A percentile compares a stretch with the other conserved stretches of the same genome.
Evolutionary conservation across 2,797 vertebrate genomes (phyloP).

Genomic region (Xiphorhynchus erythropygius): DNA sequence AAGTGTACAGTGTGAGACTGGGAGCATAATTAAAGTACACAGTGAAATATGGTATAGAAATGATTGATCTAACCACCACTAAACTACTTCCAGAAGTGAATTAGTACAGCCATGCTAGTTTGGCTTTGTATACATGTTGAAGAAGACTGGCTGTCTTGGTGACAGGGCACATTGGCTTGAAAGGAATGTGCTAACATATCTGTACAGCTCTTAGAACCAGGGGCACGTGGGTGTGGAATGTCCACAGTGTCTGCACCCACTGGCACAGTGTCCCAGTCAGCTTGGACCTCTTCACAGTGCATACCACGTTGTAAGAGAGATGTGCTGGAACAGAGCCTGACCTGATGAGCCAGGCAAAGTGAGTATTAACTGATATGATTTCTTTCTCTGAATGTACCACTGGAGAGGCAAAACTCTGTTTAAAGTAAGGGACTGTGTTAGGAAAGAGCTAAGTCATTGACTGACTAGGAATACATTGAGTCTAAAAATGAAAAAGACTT

Average conservation of each 20-base stretch:
- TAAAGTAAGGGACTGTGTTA: neutral
- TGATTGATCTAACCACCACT: neutral
- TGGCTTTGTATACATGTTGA: neutral
- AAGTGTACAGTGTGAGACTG: neutral
- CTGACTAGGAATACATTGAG: neutral
- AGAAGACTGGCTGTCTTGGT: neutral
- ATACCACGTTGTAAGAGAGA: neutral
- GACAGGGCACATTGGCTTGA: neutral
- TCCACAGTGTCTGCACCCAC: neutral
- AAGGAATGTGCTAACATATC: neutral
- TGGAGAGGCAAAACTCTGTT: neutral
- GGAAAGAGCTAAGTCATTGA: neutral
- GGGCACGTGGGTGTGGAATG: fast-evolving
- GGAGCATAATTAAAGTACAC: neutral
- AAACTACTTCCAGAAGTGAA: neutral
- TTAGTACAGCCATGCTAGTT: neutral
- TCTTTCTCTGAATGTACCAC: neutral
- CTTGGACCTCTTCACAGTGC: neutral
- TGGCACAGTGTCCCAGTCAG: neutral
- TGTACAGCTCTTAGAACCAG: neutral
- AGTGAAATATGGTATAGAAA: neutral
- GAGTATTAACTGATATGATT: neutral
- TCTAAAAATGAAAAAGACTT: neutral
- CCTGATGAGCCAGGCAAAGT: neutral
- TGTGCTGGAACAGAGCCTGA: neutral